These are phyloP conservation scores for Lepeophtheirus nordmannii DNA, from an alignment of 2,888 invertebrate species.

Conservation along the genomic window DNA sequence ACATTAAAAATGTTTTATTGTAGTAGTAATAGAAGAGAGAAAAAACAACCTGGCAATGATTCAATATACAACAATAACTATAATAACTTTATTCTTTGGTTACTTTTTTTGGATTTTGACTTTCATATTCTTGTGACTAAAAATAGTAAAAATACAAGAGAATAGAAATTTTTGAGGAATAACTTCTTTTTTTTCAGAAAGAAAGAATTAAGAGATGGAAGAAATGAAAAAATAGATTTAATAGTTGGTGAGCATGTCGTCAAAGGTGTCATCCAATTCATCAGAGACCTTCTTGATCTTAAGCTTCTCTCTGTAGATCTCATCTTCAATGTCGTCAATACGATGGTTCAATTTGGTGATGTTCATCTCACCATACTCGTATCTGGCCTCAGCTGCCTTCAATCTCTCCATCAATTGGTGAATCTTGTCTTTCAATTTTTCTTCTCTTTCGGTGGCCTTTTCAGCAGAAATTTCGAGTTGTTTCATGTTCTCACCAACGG, in stretches of 20 bases:
- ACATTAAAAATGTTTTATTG: not conserved
- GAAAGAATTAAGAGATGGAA: too few relatives aligned
- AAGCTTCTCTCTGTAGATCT: conserved; percentile 25
- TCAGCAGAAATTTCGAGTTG: conserved; percentile 25
- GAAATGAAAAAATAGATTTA: not conserved
- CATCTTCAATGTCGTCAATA: conserved; percentile 24
- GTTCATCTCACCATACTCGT: conserved; percentile 25
- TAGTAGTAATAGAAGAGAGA: not conserved
- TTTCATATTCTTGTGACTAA: not conserved
- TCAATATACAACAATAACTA: not conserved
- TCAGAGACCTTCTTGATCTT: conserved; percentile 25
- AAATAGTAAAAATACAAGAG: not conserved
- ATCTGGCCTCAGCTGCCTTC: conserved; percentile 24
- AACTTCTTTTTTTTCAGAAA: not conserved
- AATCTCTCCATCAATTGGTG: conserved; percentile 13
- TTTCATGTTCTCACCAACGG: conserved; percentile 25
- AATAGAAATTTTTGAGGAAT: not conserved
- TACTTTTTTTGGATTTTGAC: not conserved
- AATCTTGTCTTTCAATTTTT: conserved; percentile 23
- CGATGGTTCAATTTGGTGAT: conserved; percentile 24
- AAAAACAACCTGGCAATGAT: conserved; percentile 4
- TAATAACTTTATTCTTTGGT: not conserved
- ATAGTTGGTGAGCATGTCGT: conserved; percentile 24
- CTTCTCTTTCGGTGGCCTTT: conserved; percentile 21
- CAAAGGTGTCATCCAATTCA: conserved; percentile 25